Percentiles rank a stretch among this genome's conserved stretches.
phyloP scores from a whole-genome alignment of 2,888 invertebrate species.

The Heliconius erato region DNA sequence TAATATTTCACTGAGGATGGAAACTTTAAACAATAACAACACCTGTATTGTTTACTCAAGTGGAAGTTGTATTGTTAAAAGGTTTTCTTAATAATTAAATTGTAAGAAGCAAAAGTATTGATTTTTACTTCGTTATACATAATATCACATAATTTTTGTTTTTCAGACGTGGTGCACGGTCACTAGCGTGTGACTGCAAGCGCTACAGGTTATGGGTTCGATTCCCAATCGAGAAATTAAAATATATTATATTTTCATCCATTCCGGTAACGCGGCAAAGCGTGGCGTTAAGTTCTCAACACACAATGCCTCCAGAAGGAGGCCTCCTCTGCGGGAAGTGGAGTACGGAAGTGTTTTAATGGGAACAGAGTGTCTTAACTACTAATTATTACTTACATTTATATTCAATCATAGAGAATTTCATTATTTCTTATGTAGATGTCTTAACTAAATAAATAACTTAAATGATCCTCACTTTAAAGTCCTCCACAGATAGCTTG shows the following conservation, averaged over 20 bases:
- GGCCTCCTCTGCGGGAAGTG: no score
- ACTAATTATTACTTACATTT: not conserved
- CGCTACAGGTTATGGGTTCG: no score
- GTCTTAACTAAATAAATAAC: not conserved
- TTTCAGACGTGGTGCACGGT: no score
- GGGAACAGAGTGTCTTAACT: no score
- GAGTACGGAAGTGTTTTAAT: no score
- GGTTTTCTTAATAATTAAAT: not conserved
- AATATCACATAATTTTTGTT: no score
- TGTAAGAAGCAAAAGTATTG: not conserved
- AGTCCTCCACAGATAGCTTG: constrained; percentile 90
- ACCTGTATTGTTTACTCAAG: not conserved
- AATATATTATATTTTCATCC: no score
- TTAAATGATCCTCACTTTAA: constrained; percentile 84
- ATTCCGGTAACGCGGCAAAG: no score
- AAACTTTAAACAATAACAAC: not conserved
- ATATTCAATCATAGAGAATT: not conserved
- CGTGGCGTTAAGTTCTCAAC: no score
- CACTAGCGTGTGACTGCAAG: no score
- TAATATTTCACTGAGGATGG: not conserved
- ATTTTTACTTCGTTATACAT: not conserved
- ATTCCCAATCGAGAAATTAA: no score
- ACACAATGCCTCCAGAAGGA: no score
- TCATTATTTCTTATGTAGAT: not conserved
- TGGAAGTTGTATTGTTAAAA: not conserved